Percentiles rank a stretch among this genome's conserved stretches.
These are phyloP conservation scores for Dryococelus australis DNA, from an alignment of 2,888 invertebrate species.

Conservation along the genomic window DNA sequence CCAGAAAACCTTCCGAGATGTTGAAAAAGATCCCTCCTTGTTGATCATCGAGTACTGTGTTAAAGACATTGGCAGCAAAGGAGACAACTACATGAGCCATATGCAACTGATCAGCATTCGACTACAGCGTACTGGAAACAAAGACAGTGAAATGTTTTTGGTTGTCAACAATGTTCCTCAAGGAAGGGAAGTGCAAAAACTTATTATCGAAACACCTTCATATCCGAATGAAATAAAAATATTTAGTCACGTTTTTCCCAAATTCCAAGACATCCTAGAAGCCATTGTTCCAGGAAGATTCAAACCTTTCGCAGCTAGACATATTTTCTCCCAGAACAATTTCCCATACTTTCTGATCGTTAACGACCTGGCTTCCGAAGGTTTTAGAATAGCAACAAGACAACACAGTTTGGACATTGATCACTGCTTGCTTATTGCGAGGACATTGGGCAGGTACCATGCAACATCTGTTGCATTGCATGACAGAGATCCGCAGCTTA, in stretches of 20 bases:
- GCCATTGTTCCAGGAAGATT: background rate
- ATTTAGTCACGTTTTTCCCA: constrained; percentile 30
- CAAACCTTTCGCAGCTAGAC: constrained; percentile 6
- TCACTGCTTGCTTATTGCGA: constrained; percentile 34
- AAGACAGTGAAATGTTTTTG: background rate
- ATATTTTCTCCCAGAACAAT: background rate
- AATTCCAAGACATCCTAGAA: constrained; percentile 2
- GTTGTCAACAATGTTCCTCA: constrained; percentile 38
- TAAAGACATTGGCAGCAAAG: constrained; percentile 20
- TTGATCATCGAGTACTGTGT: background rate
- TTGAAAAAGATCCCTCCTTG: background rate
- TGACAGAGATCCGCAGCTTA: constrained; percentile 20
- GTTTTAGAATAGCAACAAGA: constrained; percentile 33
- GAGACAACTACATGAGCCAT: constrained; percentile 31
- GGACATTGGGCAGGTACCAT: constrained; percentile 36
- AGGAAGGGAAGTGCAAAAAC: constrained; percentile 30
- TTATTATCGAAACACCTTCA: constrained; percentile 17
- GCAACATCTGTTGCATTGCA: constrained; percentile 33
- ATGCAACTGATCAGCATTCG: constrained; percentile 21
- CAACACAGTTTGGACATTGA: constrained; percentile 33
- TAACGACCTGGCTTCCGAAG: constrained; percentile 35
- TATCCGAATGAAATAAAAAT: constrained; percentile 37
- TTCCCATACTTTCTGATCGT: constrained; percentile 32
- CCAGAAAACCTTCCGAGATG: background rate
- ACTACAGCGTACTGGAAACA: background rate